phyloP scores from a whole-genome alignment of 2,888 invertebrate genomes.

The Tuberolachnus salignus region DNA sequence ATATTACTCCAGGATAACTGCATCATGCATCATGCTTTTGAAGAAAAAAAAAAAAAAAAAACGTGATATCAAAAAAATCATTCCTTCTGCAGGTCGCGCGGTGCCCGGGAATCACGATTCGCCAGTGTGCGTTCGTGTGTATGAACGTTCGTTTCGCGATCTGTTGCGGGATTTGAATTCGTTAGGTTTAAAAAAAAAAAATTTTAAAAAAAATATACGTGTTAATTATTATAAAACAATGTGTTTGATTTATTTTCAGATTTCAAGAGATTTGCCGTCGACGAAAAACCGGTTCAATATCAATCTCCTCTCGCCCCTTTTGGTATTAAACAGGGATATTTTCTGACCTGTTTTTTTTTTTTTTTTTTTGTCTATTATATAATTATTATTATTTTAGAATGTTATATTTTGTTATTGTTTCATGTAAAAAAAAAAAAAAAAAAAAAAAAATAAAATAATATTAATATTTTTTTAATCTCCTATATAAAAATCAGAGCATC shows the following conservation, averaged over 20 bases:
- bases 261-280: constrained; percentile 35
- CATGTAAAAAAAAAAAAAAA: not conserved
- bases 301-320: constrained; percentile 44
- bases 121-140: no score
- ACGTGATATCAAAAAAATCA: no score
- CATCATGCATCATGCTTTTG: no score
- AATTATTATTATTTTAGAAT: constrained; percentile 42
- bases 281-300: constrained; percentile 25
- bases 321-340: constrained; percentile 48
- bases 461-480: constrained; percentile 3
- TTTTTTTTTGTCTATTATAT: constrained; percentile 12
- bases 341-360: constrained; percentile 45
- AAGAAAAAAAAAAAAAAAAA: no score
- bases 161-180: no score
- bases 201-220: no score
- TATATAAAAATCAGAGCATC: constrained; percentile 14
- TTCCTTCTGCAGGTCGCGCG: no score
- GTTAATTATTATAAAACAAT: not conserved
- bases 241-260: constrained; percentile 38
- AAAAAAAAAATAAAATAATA: constrained; percentile 12
- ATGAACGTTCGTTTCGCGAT: no score
- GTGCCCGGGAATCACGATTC: no score
- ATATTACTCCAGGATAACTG: no score
- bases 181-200: no score
- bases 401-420: constrained; percentile 49